Percentiles rank a stretch among this genome's conserved stretches.
These are phyloP conservation scores for Proctacanthus coquilletti DNA, from an alignment of 1,140 invertebrate genomes.

Conservation along the genomic window DNA sequence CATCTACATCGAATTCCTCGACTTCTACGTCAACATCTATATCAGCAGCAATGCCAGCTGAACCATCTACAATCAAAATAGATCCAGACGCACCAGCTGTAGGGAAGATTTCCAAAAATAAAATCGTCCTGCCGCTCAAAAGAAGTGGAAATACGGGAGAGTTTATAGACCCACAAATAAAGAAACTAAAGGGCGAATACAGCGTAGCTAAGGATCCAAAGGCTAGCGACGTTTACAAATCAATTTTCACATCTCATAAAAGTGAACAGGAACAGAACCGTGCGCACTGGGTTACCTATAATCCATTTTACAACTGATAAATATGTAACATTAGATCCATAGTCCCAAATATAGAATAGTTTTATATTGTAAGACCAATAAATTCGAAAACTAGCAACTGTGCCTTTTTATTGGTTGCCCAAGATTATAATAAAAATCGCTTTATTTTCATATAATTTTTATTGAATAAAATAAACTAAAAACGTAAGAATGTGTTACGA, in stretches of 20 bases:
- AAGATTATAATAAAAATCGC: no score
- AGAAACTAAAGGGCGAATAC: constrained; percentile 61
- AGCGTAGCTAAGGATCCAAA: constrained; percentile 86
- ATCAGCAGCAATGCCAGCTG: constrained; percentile 3
- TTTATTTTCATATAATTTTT: no score
- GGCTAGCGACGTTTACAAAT: constrained; percentile 82
- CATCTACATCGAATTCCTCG: constrained; percentile 5
- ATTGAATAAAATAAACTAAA: no score
- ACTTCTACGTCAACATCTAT: constrained; percentile 10
- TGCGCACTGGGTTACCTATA: constrained; percentile 95
- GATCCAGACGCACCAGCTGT: constrained; percentile 11
- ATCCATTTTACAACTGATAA: constrained; percentile 92
- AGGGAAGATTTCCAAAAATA: constrained; percentile 13
- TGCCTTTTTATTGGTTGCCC: no score
- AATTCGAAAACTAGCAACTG: no score
- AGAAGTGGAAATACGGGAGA: constrained; percentile 18
- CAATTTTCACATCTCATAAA: constrained; percentile 82
- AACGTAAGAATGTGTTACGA: no score
- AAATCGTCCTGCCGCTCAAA: constrained; percentile 17
- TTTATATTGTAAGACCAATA: no score
- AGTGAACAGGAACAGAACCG: constrained; percentile 70
- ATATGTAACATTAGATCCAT: no score
- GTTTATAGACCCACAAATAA: constrained; percentile 46
- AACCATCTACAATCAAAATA: background rate
- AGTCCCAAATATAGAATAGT: no score